These are phyloP conservation scores for Struthio camelus DNA, from an alignment of 2,113 vertebrate genomes.

Conservation along the genomic window DNA sequence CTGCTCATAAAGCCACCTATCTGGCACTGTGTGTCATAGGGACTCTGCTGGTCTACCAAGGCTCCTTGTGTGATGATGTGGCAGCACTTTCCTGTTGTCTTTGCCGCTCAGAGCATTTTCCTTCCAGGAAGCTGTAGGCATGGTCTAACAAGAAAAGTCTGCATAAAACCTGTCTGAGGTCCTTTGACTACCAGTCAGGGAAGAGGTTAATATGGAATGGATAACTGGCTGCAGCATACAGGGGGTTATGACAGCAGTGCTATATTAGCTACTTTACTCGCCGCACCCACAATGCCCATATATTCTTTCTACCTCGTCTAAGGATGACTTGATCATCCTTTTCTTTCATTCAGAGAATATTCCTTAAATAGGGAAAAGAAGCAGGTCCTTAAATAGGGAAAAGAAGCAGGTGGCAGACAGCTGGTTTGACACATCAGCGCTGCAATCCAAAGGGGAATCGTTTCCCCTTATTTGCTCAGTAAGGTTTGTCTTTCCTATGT, in stretches of 20 bases:
- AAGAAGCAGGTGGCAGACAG: background rate
- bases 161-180: background rate
- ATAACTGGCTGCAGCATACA: background rate
- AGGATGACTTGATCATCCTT: background rate
- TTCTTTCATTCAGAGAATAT: background rate
- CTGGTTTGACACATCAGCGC: background rate
- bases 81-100: background rate
- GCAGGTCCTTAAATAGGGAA: background rate
- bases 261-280: no score
- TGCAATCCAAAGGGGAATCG: background rate
- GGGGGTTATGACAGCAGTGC: no score
- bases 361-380: background rate
- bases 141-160: background rate
- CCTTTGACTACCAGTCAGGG: background rate
- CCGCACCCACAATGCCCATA: no score
- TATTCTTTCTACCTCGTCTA: background rate
- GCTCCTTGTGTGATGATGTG: background rate
- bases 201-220: background rate
- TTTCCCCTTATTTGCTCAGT: background rate
- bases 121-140: background rate
- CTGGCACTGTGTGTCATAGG: background rate
- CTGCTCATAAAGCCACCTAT: background rate
- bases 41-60: background rate
- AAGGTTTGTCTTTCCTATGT: background rate
- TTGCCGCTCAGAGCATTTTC: background rate